These are phyloP conservation scores for Drosophila sordidapex DNA, from an alignment of 2,888 invertebrate genomes.

Conservation along the genomic window DNA sequence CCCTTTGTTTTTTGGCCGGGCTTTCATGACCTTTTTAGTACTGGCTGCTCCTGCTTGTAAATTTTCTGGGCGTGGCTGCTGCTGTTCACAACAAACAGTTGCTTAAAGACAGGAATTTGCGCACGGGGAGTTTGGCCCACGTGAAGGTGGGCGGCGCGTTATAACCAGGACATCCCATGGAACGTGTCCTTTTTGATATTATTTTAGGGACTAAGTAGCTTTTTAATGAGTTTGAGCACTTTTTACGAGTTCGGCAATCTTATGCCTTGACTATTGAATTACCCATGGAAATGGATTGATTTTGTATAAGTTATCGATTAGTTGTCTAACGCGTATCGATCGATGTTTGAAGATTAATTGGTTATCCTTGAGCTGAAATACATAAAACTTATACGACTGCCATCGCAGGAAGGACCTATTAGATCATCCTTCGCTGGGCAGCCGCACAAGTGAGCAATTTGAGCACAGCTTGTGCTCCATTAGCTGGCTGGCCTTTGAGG, in stretches of 20 bases:
- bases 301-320: conserved; percentile 1
- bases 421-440: conserved; percentile 48
- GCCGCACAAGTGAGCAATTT: conserved; percentile 39
- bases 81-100: conserved; percentile 45
- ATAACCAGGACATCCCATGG: conserved; percentile 29
- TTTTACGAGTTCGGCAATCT: conserved; percentile 14
- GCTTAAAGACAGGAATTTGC: conserved; percentile 54
- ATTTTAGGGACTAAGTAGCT: conserved; percentile 5
- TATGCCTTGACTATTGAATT: neutral
- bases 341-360: neutral
- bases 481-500: conserved; percentile 25
- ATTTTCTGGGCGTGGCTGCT: conserved; percentile 70
- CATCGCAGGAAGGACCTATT: conserved; percentile 15
- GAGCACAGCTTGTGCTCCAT: conserved; percentile 17
- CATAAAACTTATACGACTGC: conserved; percentile 2
- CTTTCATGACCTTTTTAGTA: conserved; percentile 69
- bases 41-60: conserved; percentile 39
- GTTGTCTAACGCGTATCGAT: neutral
- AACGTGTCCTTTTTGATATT: conserved; percentile 12
- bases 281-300: neutral
- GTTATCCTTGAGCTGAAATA: neutral
- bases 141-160: conserved; percentile 16
- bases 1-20: conserved; percentile 27
- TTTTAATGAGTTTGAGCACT: conserved; percentile 26
- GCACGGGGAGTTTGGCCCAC: neutral